Evolutionary conservation across 2,113 vertebrate genomes (phyloP), one percentile per base, ranked within the genome.

Genomic region (Neotoma lepida): DNA sequence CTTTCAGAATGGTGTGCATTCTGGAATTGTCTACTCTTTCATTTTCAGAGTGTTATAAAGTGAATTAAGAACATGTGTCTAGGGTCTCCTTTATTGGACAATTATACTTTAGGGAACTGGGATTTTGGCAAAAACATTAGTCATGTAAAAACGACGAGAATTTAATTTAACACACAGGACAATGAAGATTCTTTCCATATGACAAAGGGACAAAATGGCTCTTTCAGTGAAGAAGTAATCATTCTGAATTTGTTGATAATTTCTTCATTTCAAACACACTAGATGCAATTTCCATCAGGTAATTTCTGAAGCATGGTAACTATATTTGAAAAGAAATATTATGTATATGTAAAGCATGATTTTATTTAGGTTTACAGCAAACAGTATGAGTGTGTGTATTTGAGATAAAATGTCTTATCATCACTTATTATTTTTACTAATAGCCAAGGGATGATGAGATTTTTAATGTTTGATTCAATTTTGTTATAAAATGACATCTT

Each of bases 31-130:
- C 89, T 88, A 71, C 39, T 63, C 17, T 95, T 96, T 35, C 91
- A 22, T 30, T 95, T 92, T 96, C 56, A 81, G 41, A 87, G 70
- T 85, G 41, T 90, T 82, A 82, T 92, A 86, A 94, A 95, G 44
- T 93, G 24, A 96, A 82, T 94, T 64, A 64, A 64, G 30, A 64
- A 30, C 10, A 94, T 70, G 41, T 93, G 77, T 54, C 28, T 39
- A 91, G 74, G 4, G 6, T 93, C 68, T 6, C 30, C 93, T 96
- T 95, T n/a, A 88, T 88, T 91, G 81, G 56, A 94, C 81, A 94
- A 95, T 70, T 35, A 74, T 89, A 58, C 86, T 88, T 92, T 76
- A 66, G 2, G 4, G 20, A 94, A 28, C 35, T 77, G n/a, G 41
- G 5, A 91, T 82, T 94, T 89, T 85, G 49, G 13, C 18, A 18